These are phyloP conservation scores for Clarias platycephalus DNA, from an alignment of 2,797 vertebrate genomes.

Conservation along the genomic window DNA sequence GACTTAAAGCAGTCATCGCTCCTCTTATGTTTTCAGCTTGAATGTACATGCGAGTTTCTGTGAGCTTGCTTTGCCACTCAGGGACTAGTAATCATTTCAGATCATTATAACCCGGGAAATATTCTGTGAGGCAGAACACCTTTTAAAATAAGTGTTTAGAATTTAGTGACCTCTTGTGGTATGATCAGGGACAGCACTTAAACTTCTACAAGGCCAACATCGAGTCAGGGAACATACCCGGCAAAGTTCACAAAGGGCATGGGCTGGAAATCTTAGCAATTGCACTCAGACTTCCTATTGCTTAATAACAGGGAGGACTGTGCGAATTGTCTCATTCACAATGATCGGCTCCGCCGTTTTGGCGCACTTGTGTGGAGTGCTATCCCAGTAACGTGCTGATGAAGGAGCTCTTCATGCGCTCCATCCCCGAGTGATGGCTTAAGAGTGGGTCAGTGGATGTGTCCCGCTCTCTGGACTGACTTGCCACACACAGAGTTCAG, in stretches of 20 bases:
- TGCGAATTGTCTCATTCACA: conserved; percentile 45
- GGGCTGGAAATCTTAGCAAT: conserved; percentile 37
- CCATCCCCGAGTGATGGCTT: conserved; percentile 14
- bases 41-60: background rate
- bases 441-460: conserved; percentile 29
- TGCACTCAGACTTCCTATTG: conserved; percentile 53
- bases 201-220: conserved; percentile 9
- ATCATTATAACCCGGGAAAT: background rate
- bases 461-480: background rate
- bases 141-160: background rate
- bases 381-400: conserved; percentile 45
- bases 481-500: conserved; percentile 42
- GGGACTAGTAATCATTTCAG: background rate
- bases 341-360: conserved; percentile 11
- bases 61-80: background rate
- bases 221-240: background rate
- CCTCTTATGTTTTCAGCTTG: background rate
- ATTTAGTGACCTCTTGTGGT: conserved; percentile 48
- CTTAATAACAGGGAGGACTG: conserved; percentile 53
- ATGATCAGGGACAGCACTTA: conserved; percentile 18
- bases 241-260: conserved; percentile 52
- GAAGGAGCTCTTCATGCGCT: conserved; percentile 50
- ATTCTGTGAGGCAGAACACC: background rate
- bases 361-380: conserved; percentile 41
- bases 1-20: background rate